phyloP scores from a whole-genome alignment of 2,888 invertebrate species.

The Drosophila monieri region DNA sequence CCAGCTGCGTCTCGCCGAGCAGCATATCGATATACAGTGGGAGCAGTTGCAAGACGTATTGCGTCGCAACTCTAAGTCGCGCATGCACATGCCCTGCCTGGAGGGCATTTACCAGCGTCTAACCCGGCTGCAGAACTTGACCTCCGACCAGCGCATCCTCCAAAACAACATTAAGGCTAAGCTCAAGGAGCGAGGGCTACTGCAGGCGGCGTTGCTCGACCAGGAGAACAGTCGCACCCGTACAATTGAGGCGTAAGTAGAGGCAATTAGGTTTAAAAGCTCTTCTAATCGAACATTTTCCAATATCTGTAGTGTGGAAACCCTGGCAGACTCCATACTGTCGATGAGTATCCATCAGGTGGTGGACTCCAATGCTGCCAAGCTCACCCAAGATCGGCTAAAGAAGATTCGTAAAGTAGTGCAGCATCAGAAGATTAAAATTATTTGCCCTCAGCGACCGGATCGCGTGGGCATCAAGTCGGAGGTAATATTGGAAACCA shows the following conservation, averaged over 20 bases:
- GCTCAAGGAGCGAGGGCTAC: conserved; percentile 77
- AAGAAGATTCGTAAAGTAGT: conserved; percentile 72
- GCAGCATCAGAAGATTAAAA: conserved; percentile 70
- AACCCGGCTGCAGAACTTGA: conserved; percentile 89
- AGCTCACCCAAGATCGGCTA: conserved; percentile 77
- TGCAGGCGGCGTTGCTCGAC: conserved; percentile 50
- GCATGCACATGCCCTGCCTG: conserved; percentile 86
- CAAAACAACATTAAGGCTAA: conserved; percentile 83
- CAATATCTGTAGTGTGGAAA: conserved; percentile 74
- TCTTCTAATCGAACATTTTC: background rate
- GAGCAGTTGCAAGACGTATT: conserved; percentile 86
- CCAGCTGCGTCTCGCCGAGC: conserved; percentile 89
- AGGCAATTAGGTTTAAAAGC: rapidly evolving
- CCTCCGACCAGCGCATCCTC: conserved; percentile 86
- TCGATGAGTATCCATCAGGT: conserved; percentile 81
- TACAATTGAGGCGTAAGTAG: conserved; percentile 60
- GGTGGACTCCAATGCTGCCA: conserved; percentile 73
- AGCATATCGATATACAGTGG: conserved; percentile 91
- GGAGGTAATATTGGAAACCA: conserved; percentile 82
- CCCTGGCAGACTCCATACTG: conserved; percentile 82
- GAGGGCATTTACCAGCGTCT: conserved; percentile 92
- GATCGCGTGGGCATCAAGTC: conserved; percentile 82
- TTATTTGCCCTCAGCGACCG: conserved; percentile 82
- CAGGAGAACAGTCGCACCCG: conserved; percentile 55
- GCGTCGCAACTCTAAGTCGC: conserved; percentile 82